Evolutionary conservation across 1,140 invertebrate species (phyloP).

Genomic region (Calliopsis andreniformis): DNA sequence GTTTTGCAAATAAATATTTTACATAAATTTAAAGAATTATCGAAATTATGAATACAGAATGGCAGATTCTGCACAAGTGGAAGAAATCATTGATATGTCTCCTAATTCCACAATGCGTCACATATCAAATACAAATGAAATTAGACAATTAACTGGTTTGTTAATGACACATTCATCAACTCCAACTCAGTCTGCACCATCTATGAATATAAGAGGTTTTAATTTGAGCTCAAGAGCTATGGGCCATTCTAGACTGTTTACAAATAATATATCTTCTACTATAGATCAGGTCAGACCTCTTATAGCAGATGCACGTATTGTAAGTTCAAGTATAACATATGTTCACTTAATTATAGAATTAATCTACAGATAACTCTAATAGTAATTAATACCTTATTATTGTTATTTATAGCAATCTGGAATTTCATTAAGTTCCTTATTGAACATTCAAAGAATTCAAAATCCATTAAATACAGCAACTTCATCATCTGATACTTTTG

Average conservation of each 20-base stretch:
- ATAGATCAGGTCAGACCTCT: constrained; percentile 82
- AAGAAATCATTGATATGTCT: not conserved
- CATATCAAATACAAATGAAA: constrained; percentile 7
- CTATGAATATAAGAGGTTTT: constrained; percentile 44
- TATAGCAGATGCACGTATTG: constrained; percentile 79
- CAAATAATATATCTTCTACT: constrained; percentile 81
- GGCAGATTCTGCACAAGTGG: constrained; percentile 21
- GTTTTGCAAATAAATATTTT: not conserved
- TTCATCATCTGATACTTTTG: constrained; percentile 62
- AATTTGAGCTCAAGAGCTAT: constrained; percentile 75
- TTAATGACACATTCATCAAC: constrained; percentile 16
- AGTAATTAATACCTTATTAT: not conserved
- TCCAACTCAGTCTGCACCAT: constrained; percentile 7
- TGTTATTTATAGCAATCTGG: constrained; percentile 61
- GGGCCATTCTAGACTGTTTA: constrained; percentile 79
- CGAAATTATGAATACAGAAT: constrained; percentile 35
- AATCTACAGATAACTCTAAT: not conserved
- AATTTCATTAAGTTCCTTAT: constrained; percentile 69
- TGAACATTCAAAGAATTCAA: constrained; percentile 71
- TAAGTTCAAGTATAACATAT: constrained; percentile 45
- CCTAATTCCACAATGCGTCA: not conserved
- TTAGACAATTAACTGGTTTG: constrained; percentile 4
- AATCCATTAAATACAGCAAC: constrained; percentile 25
- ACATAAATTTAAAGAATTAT: not conserved
- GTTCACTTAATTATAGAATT: not conserved